phyloP scores from a whole-genome alignment of 1,140 invertebrate genomes.

The Lethocerus indicus region DNA sequence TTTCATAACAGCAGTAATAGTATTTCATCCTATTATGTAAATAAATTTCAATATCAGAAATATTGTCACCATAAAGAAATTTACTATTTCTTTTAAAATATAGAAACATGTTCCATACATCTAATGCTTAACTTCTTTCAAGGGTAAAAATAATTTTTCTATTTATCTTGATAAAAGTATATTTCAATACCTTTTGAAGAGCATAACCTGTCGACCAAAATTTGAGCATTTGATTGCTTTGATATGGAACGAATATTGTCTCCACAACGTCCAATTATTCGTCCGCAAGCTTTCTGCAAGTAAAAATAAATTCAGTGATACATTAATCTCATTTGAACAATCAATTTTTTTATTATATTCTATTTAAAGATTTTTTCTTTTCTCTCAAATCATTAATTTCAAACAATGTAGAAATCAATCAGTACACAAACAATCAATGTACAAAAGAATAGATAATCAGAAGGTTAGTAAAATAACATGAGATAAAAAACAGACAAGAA shows the following conservation, averaged over 20 bases:
- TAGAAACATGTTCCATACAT: neutral
- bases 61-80: no score
- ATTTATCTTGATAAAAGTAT: no score
- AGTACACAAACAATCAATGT: neutral
- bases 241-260: constrained; percentile 51
- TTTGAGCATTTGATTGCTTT: constrained; percentile 38
- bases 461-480: no score
- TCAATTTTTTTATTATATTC: neutral
- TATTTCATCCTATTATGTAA: no score
- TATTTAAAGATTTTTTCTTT: neutral
- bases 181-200: no score
- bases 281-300: constrained; percentile 35
- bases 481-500: no score
- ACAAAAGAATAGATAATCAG: neutral
- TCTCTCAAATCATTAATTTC: neutral
- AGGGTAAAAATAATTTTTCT: no score
- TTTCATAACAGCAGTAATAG: no score
- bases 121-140: neutral
- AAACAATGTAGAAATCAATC: neutral
- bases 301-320: neutral
- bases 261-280: constrained; percentile 51
- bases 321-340: neutral
- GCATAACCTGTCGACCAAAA: constrained; percentile 32
- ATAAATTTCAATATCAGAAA: no score
- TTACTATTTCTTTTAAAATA: no score